Evolutionary conservation across 2,113 vertebrate species (phyloP).

Genomic region (Platichthys stellatus): DNA sequence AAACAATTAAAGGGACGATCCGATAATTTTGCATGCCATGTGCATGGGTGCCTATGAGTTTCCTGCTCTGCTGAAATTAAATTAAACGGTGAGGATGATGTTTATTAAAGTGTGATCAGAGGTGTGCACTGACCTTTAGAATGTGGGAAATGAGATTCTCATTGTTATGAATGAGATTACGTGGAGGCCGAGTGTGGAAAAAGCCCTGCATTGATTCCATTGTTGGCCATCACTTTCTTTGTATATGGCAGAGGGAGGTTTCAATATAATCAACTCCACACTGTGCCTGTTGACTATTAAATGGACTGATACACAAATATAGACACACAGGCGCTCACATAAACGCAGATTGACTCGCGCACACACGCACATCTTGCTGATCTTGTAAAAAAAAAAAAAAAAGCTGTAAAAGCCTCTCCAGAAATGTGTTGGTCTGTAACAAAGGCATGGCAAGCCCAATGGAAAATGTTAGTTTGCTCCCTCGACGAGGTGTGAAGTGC

Average conservation of each 20-base stretch:
- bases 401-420: conserved; percentile 74
- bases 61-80: conserved; percentile 81
- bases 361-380: conserved; percentile 57
- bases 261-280: conserved; percentile 81
- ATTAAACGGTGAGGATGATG: conserved; percentile 83
- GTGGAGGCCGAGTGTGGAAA: conserved; percentile 62
- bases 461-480: conserved; percentile 82
- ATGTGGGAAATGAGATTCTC: conserved; percentile 83
- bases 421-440: conserved; percentile 75
- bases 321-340: conserved; percentile 68
- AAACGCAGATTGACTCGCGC: conserved; percentile 68
- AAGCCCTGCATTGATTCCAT: conserved; percentile 71
- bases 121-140: conserved; percentile 84
- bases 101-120: conserved; percentile 86
- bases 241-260: conserved; percentile 72
- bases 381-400: conserved; percentile 72
- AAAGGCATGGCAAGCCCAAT: conserved; percentile 80
- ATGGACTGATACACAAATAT: conserved; percentile 74
- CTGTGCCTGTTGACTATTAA: conserved; percentile 78
- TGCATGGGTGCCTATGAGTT: conserved; percentile 72
- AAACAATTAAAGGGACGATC: conserved; percentile 80
- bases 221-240: conserved; percentile 75
- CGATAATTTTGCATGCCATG: conserved; percentile 75
- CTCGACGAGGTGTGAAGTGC: conserved; percentile 75
- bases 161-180: conserved; percentile 84